Evolutionary conservation across 92 coral and sea anemone species (phyloP), one percentile per base, ranked within the genome.

Genomic region (Umimayanthus kanabou): DNA sequence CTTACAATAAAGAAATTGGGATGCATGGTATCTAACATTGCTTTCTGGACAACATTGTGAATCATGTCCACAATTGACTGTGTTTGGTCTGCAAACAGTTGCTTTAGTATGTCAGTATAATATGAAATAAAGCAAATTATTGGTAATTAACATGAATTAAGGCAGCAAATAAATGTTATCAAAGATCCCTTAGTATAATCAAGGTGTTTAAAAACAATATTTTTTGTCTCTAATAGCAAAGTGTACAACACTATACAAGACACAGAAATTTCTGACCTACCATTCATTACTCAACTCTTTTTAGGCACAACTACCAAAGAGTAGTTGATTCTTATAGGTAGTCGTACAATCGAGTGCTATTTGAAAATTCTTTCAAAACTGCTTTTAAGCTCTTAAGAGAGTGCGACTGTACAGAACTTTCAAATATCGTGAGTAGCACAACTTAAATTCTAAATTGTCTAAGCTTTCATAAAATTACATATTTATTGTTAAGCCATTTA

Each of bases 21-120:
- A 26, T 26, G 4, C 39, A 71, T 11, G 18, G 39, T 33, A 11
- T 79, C 81, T 25, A 43, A 72, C 76, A 30, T 30, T 29, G 76
- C 30, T 28, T 72, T 72, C 76, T 72, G 76, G 40, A 30, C 14
- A 29, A 72, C 76, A 72, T 72, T 72, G 10, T 72, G 76, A 28
- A 30, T 30, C 76, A 72, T 72, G 13, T 72, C 76, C 40, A 72
- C 76, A 72, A 72, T 13, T 28, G 76, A 26, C 76, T 72, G 40
- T 28, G 76, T 72, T 30, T 72, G 76, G 37, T 72, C 76, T 30
- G 40, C 76, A 11, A 72, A 28, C 42, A 72, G 42, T 30, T 72
- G 76, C 76, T 72, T 72, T 29, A 72, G 74, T 8, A 69, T 25
- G 74, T 69, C 74, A 69, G 74, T 69, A 69, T 20, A 23, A 69